Evolutionary conservation across 1,140 invertebrate genomes (phyloP).

Genomic region (Chlorops oryzae): DNA sequence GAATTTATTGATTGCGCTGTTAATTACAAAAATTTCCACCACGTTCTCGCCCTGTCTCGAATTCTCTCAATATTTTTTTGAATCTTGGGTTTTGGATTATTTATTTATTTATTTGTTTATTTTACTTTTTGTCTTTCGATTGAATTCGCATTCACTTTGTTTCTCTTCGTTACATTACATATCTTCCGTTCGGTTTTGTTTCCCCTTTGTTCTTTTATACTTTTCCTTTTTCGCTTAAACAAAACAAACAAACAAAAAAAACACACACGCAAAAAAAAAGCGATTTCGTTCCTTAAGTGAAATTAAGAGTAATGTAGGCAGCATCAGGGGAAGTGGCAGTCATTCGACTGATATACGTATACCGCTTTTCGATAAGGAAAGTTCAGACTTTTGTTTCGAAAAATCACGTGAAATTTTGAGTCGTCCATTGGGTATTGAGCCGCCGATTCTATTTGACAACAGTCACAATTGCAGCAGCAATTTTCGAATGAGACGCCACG

Average conservation of each 20-base stretch:
- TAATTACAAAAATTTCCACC: neutral
- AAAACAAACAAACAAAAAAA: conserved; percentile 10
- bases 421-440: conserved; percentile 49
- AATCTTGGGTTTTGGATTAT: too few relatives aligned
- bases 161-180: conserved; percentile 17
- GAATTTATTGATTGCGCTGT: too few relatives aligned
- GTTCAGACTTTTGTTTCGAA: conserved; percentile 67
- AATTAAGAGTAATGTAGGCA: conserved; percentile 27
- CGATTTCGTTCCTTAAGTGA: conserved; percentile 53
- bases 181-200: conserved; percentile 15
- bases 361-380: conserved; percentile 65
- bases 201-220: conserved; percentile 18
- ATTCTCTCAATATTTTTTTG: too few relatives aligned
- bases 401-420: conserved; percentile 63
- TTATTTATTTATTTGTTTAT: too few relatives aligned
- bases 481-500: neutral
- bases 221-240: conserved; percentile 6
- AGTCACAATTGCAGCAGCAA: neutral
- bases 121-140: conserved; percentile 36
- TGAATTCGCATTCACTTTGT: conserved; percentile 25
- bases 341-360: conserved; percentile 50
- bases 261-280: too few relatives aligned
- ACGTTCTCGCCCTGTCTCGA: too few relatives aligned
- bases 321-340: neutral
- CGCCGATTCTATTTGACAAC: conserved; percentile 5